These are phyloP conservation scores for Magallana angulata DNA, from an alignment of 1,140 invertebrate genomes.

Conservation along the genomic window DNA sequence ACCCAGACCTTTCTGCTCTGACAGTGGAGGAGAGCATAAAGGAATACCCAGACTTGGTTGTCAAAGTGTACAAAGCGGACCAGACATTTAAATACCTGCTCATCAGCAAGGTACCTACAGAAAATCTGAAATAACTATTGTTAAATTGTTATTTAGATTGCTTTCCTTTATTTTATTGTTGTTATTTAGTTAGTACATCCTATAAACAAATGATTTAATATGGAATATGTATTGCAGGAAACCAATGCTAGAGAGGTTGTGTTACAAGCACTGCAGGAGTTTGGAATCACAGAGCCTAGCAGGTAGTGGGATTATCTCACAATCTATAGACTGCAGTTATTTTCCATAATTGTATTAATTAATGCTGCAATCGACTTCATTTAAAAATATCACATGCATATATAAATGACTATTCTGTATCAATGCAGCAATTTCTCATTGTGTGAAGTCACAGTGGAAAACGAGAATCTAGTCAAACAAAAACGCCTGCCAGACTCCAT, in stretches of 20 bases:
- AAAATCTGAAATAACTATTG: not conserved
- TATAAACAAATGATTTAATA: not conserved
- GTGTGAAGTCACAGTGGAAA: conserved; percentile 96
- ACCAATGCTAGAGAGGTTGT: conserved; percentile 98
- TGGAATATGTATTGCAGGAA: conserved; percentile 82
- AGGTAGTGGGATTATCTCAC: conserved; percentile 61
- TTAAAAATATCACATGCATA: too few relatives aligned
- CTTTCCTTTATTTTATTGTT: not conserved
- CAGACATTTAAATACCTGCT: conserved; percentile 98
- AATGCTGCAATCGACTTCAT: too few relatives aligned
- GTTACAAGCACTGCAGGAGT: conserved; percentile 97
- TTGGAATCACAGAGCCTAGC: conserved; percentile 93
- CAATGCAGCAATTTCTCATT: conserved; percentile 88
- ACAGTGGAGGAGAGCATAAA: conserved; percentile 79
- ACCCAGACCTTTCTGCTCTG: conserved; percentile 87
- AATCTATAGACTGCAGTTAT: too few relatives aligned
- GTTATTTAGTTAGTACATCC: not conserved
- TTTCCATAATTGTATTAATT: too few relatives aligned
- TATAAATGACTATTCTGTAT: not conserved
- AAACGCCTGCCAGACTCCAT: conserved; percentile 95
- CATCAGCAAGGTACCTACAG: conserved; percentile 88
- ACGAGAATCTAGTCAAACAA: conserved; percentile 97
- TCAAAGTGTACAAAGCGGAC: conserved; percentile 95
- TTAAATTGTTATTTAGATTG: not conserved
- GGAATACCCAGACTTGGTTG: conserved; percentile 97